Conservation (phyloP, 2,888 invertebrate species). For the Melieria picta region DNA sequence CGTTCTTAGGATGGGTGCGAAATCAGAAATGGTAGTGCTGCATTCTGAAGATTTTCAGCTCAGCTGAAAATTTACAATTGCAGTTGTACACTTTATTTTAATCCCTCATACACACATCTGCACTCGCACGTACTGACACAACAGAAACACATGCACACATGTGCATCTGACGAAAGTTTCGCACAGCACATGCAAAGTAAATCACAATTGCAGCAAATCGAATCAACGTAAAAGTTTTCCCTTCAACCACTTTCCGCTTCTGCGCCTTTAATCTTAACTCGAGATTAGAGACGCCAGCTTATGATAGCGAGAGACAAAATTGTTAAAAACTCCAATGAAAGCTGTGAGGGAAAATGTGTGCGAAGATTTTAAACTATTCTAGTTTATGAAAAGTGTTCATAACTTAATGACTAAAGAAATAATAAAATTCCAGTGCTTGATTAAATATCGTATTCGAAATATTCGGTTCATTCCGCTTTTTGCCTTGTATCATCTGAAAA, state of each 20-base stretch:
- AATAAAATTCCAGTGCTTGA: too few relatives aligned
- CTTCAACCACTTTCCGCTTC: neutral
- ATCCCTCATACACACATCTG: conserved; percentile 1
- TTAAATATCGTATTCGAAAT: too few relatives aligned
- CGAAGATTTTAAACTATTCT: too few relatives aligned
- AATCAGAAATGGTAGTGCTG: conserved; percentile 6
- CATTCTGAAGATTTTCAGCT: conserved; percentile 13
- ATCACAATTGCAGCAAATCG: conserved; percentile 48
- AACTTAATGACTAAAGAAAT: too few relatives aligned
- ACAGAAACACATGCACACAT: conserved; percentile 5
- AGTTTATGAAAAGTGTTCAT: too few relatives aligned
- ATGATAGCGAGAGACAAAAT: too few relatives aligned
- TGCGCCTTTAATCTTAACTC: conserved; percentile 1
- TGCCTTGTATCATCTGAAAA: too few relatives aligned
- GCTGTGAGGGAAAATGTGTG: too few relatives aligned
- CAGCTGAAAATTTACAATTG: conserved; percentile 24
- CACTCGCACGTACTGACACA: neutral
- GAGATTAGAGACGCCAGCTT: neutral
- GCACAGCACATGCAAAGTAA: conserved; percentile 44
- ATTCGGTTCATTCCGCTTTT: too few relatives aligned
- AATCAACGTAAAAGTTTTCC: conserved; percentile 43
- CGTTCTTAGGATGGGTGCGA: neutral
- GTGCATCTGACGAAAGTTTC: conserved; percentile 35
- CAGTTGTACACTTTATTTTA: conserved; percentile 18
- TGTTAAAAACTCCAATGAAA: too few relatives aligned